Conservation (phyloP, 2,888 invertebrate genomes). For the Suillia variegata region DNA sequence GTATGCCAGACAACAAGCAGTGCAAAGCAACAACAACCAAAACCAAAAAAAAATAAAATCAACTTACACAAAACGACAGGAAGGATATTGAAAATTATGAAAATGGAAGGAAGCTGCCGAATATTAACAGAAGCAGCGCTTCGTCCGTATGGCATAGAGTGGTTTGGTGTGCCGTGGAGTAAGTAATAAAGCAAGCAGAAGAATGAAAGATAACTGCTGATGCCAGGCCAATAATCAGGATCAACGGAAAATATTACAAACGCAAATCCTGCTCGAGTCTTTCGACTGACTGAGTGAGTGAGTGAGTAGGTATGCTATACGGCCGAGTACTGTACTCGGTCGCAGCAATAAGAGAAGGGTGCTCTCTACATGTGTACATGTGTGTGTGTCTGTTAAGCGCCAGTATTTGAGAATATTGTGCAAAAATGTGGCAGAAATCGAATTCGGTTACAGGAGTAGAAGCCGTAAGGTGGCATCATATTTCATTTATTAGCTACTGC, state of each 20-base stretch:
- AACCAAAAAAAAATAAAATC: background rate
- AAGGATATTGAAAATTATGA: slow-evolving; percentile 40
- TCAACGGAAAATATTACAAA: slow-evolving; percentile 30
- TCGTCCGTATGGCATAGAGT: no score
- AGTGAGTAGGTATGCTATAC: background rate
- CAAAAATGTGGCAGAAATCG: background rate
- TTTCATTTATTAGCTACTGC: slow-evolving; percentile 51
- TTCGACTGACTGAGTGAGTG: background rate
- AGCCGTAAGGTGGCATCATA: slow-evolving; percentile 41
- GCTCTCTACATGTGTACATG: no score
- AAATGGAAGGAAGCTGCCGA: slow-evolving; percentile 35
- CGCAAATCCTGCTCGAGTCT: slow-evolving; percentile 5
- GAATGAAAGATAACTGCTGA: slow-evolving; percentile 6
- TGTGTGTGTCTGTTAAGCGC: background rate
- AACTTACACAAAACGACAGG: slow-evolving; percentile 14
- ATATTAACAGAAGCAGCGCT: no score
- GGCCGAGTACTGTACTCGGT: background rate
- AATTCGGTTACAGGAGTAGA: background rate
- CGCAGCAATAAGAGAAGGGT: background rate
- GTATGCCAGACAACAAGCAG: slow-evolving; percentile 7
- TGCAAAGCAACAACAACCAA: background rate
- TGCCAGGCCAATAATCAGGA: slow-evolving; percentile 43
- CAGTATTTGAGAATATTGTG: background rate
- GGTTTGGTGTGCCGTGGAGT: background rate
- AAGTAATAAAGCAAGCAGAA: slow-evolving; percentile 24